These are phyloP conservation scores for Coleophora flavipennella DNA, from an alignment of 2,888 invertebrate species.

Conservation along the genomic window DNA sequence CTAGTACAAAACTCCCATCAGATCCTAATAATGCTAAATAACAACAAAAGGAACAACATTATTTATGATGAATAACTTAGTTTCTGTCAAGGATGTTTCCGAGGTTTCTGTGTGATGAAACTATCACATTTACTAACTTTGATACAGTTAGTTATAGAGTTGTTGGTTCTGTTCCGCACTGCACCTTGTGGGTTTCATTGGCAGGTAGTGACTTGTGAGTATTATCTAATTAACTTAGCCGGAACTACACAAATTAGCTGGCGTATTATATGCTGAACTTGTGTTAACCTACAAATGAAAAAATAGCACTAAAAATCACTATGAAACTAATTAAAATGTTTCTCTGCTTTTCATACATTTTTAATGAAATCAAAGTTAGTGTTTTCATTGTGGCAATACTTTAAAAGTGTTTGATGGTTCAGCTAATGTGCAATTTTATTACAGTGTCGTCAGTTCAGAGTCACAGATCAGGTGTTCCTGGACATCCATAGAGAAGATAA, in stretches of 20 bases:
- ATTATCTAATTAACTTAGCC: constrained; percentile 18
- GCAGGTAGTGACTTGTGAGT: constrained; percentile 5
- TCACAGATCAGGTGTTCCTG: constrained; percentile 87
- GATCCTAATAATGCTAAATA: constrained; percentile 3
- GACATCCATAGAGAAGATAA: constrained; percentile 84
- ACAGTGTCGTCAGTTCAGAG: constrained; percentile 75
- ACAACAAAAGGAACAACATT: too few species aligned
- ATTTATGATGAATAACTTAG: too few species aligned
- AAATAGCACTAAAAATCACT: background rate
- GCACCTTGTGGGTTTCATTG: constrained; percentile 16
- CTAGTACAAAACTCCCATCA: constrained; percentile 6
- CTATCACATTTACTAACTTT: too few species aligned
- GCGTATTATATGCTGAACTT: constrained; percentile 1
- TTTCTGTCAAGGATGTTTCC: too few species aligned
- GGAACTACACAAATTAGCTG: constrained; percentile 5
- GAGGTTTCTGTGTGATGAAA: too few species aligned
- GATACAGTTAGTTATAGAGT: too few species aligned
- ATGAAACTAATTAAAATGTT: too few species aligned
- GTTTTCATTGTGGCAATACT: constrained; percentile 6
- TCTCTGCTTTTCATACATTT: background rate
- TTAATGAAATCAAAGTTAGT: background rate
- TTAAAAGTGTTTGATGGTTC: background rate
- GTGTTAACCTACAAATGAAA: too few species aligned
- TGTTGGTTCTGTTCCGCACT: too few species aligned
- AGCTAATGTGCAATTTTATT: constrained; percentile 18